Conservation (phyloP, 2,797 vertebrate species). For the Enteromius fasciolatus region DNA sequence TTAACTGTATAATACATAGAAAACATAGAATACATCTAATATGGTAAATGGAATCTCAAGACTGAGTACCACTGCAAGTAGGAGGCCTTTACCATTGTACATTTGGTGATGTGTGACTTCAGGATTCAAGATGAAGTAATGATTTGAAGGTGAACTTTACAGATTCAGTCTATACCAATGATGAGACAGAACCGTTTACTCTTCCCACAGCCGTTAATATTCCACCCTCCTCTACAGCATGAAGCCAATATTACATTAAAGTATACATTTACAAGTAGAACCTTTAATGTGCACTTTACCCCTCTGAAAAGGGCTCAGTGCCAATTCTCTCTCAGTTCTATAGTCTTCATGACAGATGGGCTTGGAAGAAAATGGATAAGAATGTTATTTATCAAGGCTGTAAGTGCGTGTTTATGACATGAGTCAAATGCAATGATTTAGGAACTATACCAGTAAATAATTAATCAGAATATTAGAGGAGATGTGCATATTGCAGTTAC, state of each 20-base stretch:
- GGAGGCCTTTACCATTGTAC: neutral
- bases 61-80: neutral
- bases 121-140: neutral
- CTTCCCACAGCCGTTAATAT: neutral
- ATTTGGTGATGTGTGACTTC: neutral
- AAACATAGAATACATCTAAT: neutral
- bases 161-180: neutral
- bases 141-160: neutral
- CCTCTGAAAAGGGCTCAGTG: conserved; percentile 3
- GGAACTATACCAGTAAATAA: neutral
- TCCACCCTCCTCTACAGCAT: conserved; percentile 9
- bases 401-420: neutral
- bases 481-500: neutral
- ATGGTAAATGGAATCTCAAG: neutral
- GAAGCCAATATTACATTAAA: conserved; percentile 40
- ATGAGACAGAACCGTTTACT: neutral
- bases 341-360: conserved; percentile 1
- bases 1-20: neutral
- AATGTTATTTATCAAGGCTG: neutral
- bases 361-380: neutral
- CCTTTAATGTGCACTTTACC: conserved; percentile 42
- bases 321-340: neutral
- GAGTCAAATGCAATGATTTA: conserved; percentile 3
- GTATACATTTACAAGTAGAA: conserved; percentile 47
- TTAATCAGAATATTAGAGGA: neutral